These are phyloP conservation scores for Ichneumon xanthorius DNA, from an alignment of 2,888 invertebrate genomes.

Conservation along the genomic window DNA sequence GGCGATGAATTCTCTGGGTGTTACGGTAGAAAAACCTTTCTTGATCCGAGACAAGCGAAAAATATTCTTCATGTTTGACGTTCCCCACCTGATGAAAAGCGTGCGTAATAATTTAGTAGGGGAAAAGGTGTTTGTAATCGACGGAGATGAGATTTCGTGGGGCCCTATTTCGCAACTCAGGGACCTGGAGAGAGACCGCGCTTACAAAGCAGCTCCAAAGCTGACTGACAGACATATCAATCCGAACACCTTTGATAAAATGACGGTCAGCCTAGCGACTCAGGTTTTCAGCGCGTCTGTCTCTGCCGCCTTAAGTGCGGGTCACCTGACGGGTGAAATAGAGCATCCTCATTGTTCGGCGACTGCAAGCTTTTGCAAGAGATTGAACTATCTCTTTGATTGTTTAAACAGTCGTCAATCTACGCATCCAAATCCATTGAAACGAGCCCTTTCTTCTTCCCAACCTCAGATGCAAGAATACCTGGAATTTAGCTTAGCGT, in stretches of 20 bases:
- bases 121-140: conserved; percentile 58
- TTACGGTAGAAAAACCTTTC: conserved; percentile 66
- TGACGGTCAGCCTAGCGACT: conserved; percentile 69
- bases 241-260: conserved; percentile 69
- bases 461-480: conserved; percentile 55
- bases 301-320: conserved; percentile 66
- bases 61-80: conserved; percentile 69
- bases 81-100: conserved; percentile 68
- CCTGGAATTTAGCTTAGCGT: conserved; percentile 41
- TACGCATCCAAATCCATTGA: conserved; percentile 53
- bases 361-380: conserved; percentile 69
- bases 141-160: conserved; percentile 53
- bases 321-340: conserved; percentile 58
- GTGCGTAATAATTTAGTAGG: conserved; percentile 67
- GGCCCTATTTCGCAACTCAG: background rate
- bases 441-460: conserved; percentile 37
- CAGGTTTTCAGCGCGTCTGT: conserved; percentile 72
- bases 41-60: conserved; percentile 50
- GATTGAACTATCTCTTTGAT: conserved; percentile 70
- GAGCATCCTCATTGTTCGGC: conserved; percentile 49
- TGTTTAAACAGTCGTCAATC: conserved; percentile 60
- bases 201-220: conserved; percentile 69
- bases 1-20: conserved; percentile 65
- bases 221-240: conserved; percentile 69
- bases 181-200: conserved; percentile 58